Percentiles rank a stretch among this genome's conserved stretches.
These are phyloP conservation scores for Drosophila truncata DNA, from an alignment of 1,140 invertebrate genomes.

Conservation along the genomic window DNA sequence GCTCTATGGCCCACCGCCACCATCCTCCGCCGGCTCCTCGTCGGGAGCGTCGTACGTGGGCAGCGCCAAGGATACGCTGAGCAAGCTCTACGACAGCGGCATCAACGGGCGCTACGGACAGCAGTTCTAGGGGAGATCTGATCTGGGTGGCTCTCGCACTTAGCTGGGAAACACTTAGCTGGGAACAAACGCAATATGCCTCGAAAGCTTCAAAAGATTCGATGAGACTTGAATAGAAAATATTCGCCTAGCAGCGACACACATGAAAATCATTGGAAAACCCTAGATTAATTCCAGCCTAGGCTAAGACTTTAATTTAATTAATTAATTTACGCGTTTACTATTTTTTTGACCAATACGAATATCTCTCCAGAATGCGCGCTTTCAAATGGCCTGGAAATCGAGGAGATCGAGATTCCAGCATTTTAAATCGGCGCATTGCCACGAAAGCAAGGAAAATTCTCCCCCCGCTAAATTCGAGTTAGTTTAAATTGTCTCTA, in stretches of 20 bases:
- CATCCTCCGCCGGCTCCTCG: conserved; percentile 43
- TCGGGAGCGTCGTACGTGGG: conserved; percentile 75
- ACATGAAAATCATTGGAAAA: conserved; percentile 64
- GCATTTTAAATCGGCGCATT: conserved; percentile 80
- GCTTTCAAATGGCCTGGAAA: conserved; percentile 74
- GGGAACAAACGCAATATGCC: conserved; percentile 82
- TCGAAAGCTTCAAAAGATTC: conserved; percentile 83
- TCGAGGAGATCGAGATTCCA: conserved; percentile 41
- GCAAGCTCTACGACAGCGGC: conserved; percentile 94
- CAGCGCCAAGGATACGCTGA: conserved; percentile 90
- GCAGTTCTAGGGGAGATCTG: conserved; percentile 88
- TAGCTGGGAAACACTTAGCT: conserved; percentile 75
- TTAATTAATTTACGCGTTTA: conserved; percentile 18
- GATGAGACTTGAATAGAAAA: conserved; percentile 80
- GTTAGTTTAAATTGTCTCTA: conserved; percentile 45
- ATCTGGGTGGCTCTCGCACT: conserved; percentile 55
- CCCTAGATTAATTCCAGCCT: conserved; percentile 59
- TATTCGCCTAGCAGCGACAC: conserved; percentile 50
- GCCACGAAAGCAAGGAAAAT: conserved; percentile 33
- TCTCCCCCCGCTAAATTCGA: conserved; percentile 40
- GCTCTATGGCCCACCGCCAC: conserved; percentile 71
- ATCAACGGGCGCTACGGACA: conserved; percentile 90
- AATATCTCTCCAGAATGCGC: conserved; percentile 57
- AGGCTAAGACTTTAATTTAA: conserved; percentile 38
- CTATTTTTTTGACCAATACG: conserved; percentile 21